Evolutionary conservation across 2,888 invertebrate species (phyloP), one percentile per base, ranked within the genome.

Genomic region (Meganola albula): DNA sequence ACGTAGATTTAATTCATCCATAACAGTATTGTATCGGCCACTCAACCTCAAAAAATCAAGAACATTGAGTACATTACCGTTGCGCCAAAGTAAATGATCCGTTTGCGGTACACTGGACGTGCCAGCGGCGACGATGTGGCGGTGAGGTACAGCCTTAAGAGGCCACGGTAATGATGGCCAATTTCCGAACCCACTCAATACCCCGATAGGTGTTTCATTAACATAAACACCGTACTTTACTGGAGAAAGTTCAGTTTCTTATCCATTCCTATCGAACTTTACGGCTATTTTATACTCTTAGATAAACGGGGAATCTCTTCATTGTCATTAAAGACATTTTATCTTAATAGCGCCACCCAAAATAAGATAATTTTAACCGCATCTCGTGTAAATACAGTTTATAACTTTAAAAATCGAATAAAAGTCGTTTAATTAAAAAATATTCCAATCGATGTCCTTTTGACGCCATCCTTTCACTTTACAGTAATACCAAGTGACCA

Each of bases 141-240:
- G n/a, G n/a, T n/a, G n/a, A n/a, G n/a, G n/a, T n/a, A 46, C 40
- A 44, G 40, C 74, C 67, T 58, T 73, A 71, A 71, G 58, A 58
- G 66, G 60, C 44, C 48, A 33, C 32, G 36, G 53, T 76, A 74
- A 76, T 74, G 72, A 71, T 63, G 64, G 63, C 57, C 67, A 73
- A 71, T 74, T 75, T 69, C 57, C 58, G 60, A 67, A 64, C 58
- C 36, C 48, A 44, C 52, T 56, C 57, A 62, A 56, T 53, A 57
- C 34, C 46, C 38, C 37, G 34, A 51, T 57, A 48, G 53, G 51
- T 56, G 51, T 43, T 59, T 61, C 55, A 63, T 54, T 50, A 51
- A 53, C 48, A 41, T 47, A 29, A 37, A 34, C 12, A 10, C 29
- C 9, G 36, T 35, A 27, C 38, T 24, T 33, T 45, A 51, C 37